Evolutionary conservation across 2,888 invertebrate species (phyloP), one percentile per base, ranked within the genome.

Genomic region (Tineola bisselliella): DNA sequence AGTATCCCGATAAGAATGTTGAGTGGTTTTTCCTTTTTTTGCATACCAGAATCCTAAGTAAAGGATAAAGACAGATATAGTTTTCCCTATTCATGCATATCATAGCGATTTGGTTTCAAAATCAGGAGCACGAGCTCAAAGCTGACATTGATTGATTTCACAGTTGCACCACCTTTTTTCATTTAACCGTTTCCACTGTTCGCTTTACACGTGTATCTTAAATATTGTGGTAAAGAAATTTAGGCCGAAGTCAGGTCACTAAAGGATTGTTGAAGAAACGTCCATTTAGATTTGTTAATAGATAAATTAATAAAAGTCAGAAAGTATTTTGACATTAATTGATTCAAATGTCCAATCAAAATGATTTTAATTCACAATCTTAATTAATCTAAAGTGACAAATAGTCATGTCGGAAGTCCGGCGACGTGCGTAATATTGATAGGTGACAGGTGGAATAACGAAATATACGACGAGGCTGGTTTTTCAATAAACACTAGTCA

Each of bases 321-420:
- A 38, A 38, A 38, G 38, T 56, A 73, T 72, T 69, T 70, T 72
- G 76, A 75, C 78, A 74, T 69, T 80, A 80, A 82, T 81, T 72
- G 78, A 78, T 76, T 69, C 66, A 66, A 68, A 73, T 71, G 75
- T 76, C 72, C 70, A 69, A 71, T 70, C 75, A 76, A 76, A 75
- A 67, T 69, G 64, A 15, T 69, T 68, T 71, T 77, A 78, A 81
- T 81, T 79, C 17, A 48, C 48, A 18, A 33, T 58, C 31, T 58
- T 31, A 58, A 58, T 58, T 58, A 58, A 58, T 58, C 33, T 33
- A 58, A 58, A 58, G 58, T 58, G 58, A 58, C 33, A 58, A 33
- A 33, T 58, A 31, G 15, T 15, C 33, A 58, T 33, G 33, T 58
- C 58, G 58, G 58, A 58, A 33, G n/a, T 58, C 58, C 58, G 58